These are phyloP conservation scores for Malurus alboscapulatus DNA, from an alignment of 2,113 vertebrate species.

Conservation along the genomic window DNA sequence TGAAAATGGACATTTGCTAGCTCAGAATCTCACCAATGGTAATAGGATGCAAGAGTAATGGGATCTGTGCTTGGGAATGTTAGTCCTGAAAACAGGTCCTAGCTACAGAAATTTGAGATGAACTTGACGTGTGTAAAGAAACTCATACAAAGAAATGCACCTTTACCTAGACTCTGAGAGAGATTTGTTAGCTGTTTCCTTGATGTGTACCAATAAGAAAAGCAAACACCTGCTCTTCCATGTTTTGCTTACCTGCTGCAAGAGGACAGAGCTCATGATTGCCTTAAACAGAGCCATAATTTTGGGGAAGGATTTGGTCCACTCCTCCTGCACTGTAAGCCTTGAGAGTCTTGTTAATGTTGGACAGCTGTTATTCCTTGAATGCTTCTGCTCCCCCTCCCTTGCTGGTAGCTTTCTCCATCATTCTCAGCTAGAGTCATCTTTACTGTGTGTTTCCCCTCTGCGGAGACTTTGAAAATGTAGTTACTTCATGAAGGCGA, in stretches of 20 bases:
- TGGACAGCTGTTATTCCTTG: neutral
- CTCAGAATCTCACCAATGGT: neutral
- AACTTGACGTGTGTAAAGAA: neutral
- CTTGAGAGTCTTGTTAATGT: neutral
- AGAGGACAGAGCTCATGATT: neutral
- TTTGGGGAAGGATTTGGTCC: neutral
- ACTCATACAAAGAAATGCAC: neutral
- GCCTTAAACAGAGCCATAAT: neutral
- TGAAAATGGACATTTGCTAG: neutral
- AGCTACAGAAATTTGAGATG: neutral
- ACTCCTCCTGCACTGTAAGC: neutral
- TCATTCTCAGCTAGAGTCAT: neutral
- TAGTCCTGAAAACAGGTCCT: neutral
- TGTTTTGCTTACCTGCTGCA: neutral
- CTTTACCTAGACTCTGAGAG: neutral
- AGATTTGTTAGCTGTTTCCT: neutral
- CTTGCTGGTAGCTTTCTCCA: neutral
- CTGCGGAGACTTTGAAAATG: neutral
- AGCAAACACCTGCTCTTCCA: neutral
- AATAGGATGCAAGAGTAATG: neutral
- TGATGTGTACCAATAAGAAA: accelerated
- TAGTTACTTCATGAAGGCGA: neutral
- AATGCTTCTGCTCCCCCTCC: neutral
- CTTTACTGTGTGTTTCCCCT: neutral
- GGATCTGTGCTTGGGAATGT: neutral